A percentile compares a stretch with the other conserved stretches of the same genome.
Evolutionary conservation across 2,888 invertebrate genomes (phyloP).

Genomic region (Xanthostigma xanthostigma): DNA sequence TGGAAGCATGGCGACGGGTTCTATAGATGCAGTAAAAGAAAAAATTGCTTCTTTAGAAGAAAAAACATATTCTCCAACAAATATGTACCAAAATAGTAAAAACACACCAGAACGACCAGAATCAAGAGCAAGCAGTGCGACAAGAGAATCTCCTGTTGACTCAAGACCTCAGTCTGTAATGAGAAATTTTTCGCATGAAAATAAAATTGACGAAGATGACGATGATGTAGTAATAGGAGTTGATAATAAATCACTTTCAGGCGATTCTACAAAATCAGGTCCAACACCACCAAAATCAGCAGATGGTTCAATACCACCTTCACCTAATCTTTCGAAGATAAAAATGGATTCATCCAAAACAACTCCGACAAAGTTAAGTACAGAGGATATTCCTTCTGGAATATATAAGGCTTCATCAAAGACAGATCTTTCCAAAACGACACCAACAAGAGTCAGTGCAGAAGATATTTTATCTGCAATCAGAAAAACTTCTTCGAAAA

Average conservation of each 20-base stretch:
- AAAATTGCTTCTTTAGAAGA: slow-evolving; percentile 20
- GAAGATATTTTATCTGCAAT: too few species aligned
- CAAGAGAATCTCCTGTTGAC: slow-evolving; percentile 13
- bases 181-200: background rate
- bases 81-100: slow-evolving; percentile 15
- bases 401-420: too few species aligned
- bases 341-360: too few species aligned
- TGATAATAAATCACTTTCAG: too few species aligned
- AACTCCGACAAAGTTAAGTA: too few species aligned
- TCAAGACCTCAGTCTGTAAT: slow-evolving; percentile 4
- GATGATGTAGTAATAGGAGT: slow-evolving; percentile 9
- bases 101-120: slow-evolving; percentile 20
- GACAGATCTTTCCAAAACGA: too few species aligned
- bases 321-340: background rate
- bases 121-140: slow-evolving; percentile 20
- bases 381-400: too few species aligned
- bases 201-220: slow-evolving; percentile 9
- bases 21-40: slow-evolving; percentile 33
- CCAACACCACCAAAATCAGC: slow-evolving; percentile 4
- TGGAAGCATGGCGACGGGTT: slow-evolving; percentile 26
- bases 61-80: slow-evolving; percentile 22
- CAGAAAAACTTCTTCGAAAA: too few species aligned
- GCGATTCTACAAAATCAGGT: background rate
- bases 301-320: slow-evolving; percentile 5
- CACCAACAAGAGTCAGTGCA: too few species aligned